These are phyloP conservation scores for Dolichotis patagonum DNA, from an alignment of 2,113 vertebrate species.

Conservation along the genomic window DNA sequence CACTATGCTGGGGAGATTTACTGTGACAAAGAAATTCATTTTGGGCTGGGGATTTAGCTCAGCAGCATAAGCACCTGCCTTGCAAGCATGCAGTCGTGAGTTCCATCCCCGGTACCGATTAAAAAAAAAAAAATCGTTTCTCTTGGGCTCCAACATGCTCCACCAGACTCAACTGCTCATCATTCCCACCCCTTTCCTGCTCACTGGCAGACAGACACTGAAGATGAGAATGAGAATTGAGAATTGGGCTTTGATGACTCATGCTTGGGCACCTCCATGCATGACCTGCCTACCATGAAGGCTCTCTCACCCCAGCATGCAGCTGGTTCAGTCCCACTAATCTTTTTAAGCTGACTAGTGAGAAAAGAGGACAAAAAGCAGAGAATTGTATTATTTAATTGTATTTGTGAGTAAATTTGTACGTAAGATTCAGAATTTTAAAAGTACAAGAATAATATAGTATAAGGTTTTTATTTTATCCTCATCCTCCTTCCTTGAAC, in stretches of 20 bases:
- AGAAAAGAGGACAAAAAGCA: not conserved
- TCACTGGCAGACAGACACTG: not conserved
- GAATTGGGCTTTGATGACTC: not conserved
- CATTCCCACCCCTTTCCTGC: not conserved
- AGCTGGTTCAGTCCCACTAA: not conserved
- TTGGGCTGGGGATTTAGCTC: too few species aligned
- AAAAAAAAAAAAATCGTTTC: too few species aligned
- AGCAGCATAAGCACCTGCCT: too few species aligned
- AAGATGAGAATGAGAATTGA: not conserved
- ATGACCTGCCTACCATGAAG: not conserved
- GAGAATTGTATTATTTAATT: not conserved
- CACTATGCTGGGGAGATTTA: not conserved
- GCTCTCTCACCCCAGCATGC: not conserved
- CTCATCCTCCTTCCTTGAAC: not conserved
- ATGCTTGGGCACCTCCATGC: not conserved
- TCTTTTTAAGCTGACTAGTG: not conserved
- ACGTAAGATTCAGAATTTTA: not conserved
- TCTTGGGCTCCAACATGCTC: not conserved
- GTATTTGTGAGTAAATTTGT: not conserved
- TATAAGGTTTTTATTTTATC: not conserved
- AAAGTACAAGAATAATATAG: not conserved
- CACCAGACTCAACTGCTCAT: not conserved
- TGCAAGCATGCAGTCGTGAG: too few species aligned
- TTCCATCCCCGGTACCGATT: too few species aligned
- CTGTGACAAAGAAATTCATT: not conserved